phyloP scores from a whole-genome alignment of 2,113 vertebrate genomes.

The Halichoerus grypus region DNA sequence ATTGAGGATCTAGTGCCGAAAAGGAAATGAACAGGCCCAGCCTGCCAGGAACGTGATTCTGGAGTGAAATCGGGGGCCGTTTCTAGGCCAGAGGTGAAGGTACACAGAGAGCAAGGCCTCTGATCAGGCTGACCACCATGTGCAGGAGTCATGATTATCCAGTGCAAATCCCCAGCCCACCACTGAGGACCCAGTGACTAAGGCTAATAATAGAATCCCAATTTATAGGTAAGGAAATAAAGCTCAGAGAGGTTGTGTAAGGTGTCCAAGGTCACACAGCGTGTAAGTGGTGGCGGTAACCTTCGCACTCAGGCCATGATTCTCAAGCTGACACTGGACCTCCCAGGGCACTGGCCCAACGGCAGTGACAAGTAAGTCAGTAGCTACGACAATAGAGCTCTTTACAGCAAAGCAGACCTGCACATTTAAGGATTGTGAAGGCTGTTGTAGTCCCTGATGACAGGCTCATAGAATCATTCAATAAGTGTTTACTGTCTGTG shows the following conservation, averaged over 20 bases:
- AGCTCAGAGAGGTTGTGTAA: neutral
- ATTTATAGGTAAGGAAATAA: neutral
- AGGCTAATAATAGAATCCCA: neutral
- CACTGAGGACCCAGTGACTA: neutral
- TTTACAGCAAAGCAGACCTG: neutral
- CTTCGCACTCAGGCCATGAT: neutral
- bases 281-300: neutral
- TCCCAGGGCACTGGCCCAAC: fast-evolving
- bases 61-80: neutral
- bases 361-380: fast-evolving
- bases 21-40: neutral
- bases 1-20: neutral
- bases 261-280: neutral
- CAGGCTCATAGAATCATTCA: neutral
- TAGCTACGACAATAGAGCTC: neutral
- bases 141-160: neutral
- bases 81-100: neutral
- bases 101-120: neutral
- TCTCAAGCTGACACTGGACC: neutral
- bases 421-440: neutral
- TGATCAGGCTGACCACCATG: fast-evolving
- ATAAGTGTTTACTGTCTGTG: neutral
- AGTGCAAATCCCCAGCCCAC: too few relatives aligned
- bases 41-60: neutral
- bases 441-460: neutral